phyloP scores from a whole-genome alignment of 2,797 vertebrate species.

The Psittacula echo region DNA sequence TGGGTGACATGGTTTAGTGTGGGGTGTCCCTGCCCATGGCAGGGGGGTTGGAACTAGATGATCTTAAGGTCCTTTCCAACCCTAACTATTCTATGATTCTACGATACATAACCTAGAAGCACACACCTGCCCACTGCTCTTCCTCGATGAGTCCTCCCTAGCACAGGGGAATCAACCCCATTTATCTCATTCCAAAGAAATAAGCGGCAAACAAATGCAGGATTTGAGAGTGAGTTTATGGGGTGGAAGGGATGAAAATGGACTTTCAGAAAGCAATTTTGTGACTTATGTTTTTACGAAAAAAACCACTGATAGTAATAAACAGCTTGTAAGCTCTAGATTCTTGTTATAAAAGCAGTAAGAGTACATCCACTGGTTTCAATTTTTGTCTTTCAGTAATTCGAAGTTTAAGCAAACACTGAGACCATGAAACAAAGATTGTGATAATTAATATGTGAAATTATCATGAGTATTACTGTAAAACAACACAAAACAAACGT shows the following conservation, averaged over 20 bases:
- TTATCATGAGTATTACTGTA: not conserved
- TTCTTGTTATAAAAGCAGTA: not conserved
- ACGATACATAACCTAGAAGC: not conserved
- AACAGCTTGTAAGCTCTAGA: not conserved
- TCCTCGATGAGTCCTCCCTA: not conserved
- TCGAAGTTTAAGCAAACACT: not conserved
- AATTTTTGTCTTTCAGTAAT: not conserved
- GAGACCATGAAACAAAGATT: not conserved
- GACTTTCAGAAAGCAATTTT: not conserved
- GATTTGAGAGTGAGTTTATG: not conserved
- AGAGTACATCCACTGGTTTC: not conserved
- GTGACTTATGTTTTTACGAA: not conserved
- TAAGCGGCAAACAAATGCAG: not conserved
- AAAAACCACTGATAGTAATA: not conserved
- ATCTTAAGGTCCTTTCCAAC: too few species aligned
- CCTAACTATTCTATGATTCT: too few species aligned
- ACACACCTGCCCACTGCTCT: not conserved
- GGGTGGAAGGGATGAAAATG: not conserved
- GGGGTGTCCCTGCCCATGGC: too few species aligned
- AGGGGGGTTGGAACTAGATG: too few species aligned
- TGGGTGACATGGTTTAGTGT: too few species aligned
- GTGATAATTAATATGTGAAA: fast-evolving
- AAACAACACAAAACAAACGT: not conserved
- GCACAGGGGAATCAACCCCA: not conserved
- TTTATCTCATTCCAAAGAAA: not conserved